phyloP scores from a whole-genome alignment of 2,888 invertebrate species.

The Sinhomidia bicolor region DNA sequence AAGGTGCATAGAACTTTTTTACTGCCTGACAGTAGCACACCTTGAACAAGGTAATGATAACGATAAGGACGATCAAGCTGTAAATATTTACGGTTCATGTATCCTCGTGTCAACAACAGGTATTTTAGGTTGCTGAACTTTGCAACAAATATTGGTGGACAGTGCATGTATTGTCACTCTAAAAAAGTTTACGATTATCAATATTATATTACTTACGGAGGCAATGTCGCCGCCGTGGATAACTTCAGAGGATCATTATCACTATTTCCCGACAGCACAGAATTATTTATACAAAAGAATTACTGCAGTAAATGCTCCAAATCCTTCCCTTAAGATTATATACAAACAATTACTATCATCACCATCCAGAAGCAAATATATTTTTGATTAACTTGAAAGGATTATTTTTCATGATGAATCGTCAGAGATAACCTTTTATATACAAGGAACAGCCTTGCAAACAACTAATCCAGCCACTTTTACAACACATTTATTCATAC shows the following conservation, averaged over 20 bases:
- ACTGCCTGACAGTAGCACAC: background rate
- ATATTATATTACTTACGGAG: constrained; percentile 4
- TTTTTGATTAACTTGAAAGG: background rate
- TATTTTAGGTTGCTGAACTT: constrained; percentile 47
- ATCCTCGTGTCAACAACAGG: constrained; percentile 24
- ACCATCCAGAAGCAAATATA: background rate
- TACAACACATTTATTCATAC: background rate
- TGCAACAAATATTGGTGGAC: background rate
- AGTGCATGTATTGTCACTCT: background rate
- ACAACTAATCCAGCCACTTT: background rate
- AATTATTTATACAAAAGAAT: background rate
- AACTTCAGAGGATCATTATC: constrained; percentile 6
- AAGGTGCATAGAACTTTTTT: too few species aligned
- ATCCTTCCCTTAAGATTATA: background rate
- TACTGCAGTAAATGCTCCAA: background rate
- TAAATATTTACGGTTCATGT: background rate
- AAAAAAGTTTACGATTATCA: background rate
- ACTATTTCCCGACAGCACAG: background rate
- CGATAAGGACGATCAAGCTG: constrained; percentile 14
- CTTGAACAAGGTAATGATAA: constrained; percentile 14
- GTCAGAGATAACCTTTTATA: constrained; percentile 23
- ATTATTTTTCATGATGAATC: constrained; percentile 3
- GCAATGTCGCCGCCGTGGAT: constrained; percentile 40
- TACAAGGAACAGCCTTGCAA: background rate
- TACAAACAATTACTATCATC: background rate